Evolutionary conservation across 37 sponge, comb jelly and placozoan genomes (phyloP), one percentile per base, ranked within the genome.

Genomic region (Cliona cf. orientalis): DNA sequence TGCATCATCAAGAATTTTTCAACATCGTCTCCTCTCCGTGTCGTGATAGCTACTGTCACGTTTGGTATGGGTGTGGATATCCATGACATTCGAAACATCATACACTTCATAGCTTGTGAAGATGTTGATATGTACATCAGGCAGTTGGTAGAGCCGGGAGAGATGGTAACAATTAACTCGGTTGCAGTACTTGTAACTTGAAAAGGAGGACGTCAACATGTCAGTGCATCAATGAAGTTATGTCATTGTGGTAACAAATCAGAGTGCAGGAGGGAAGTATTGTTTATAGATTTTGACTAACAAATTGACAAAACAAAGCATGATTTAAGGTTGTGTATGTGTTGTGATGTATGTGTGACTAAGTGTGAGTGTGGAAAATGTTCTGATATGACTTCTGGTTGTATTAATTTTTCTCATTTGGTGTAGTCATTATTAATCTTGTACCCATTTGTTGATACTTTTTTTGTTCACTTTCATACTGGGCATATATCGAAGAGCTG

Each of bases 121-220:
- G 82, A 81, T 44, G 21, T 81, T n/a, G 82, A 81, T 58, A 71
- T 72, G 11, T 81, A 69, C 42, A 35, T 81, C 82, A 81, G 62
- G 61, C 44, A 5, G 49, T 57, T 56, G 72, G 82, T 39, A 45
- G 72, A 4, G 62, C 72, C 36, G 82, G 82, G 35, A 45, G 82
- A 34, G 72, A 81, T 70, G 82, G 82, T 45, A 5, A 37, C 22
- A n/a, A n/a, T n/a, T n/a, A 39, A 2, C 35, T 56, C 69, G 2
- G 25, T 28, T 53, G 82, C 82, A 46, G 12, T 42, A 6, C 21
- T 69, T 42, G 19, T 42, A 3, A 22, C 11, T 3, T 21, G 42
- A 4, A 69, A 69, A 41, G 71, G 71, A 28, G 45, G 43, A 39
- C 17, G 71, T 42, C 44, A 61, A 22, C 63, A 61, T 22, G 23